phyloP scores from a whole-genome alignment of 2,113 vertebrate genomes.

The Oncorhynchus clarkii region DNA sequence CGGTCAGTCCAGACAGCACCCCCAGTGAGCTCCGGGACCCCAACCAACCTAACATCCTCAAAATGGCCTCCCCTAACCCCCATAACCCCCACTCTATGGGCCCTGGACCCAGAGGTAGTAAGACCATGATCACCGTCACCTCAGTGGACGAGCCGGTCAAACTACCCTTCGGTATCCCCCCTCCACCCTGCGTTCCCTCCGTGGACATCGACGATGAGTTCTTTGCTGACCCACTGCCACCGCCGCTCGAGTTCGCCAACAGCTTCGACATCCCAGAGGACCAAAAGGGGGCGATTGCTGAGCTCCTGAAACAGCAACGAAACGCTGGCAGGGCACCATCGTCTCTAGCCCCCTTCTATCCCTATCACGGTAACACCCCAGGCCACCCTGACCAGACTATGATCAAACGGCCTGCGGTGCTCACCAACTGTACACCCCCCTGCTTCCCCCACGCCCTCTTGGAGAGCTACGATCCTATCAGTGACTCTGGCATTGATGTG shows the following conservation, averaged over 20 bases:
- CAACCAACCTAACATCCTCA: constrained; percentile 54
- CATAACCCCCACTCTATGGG: constrained; percentile 47
- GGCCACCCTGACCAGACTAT: constrained; percentile 42
- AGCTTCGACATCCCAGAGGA: constrained; percentile 90
- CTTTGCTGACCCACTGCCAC: constrained; percentile 86
- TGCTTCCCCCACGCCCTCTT: constrained; percentile 76
- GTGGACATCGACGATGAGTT: constrained; percentile 88
- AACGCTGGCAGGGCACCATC: constrained; percentile 57
- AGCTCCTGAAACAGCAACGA: constrained; percentile 60
- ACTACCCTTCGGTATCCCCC: constrained; percentile 86
- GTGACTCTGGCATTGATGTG: constrained; percentile 86
- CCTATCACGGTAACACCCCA: constrained; percentile 55
- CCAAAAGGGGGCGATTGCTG: constrained; percentile 64
- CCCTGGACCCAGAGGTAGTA: constrained; percentile 45
- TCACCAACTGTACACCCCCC: constrained; percentile 84
- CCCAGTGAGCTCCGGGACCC: constrained; percentile 64
- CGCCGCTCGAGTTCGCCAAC: constrained; percentile 88
- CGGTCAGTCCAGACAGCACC: constrained; percentile 54
- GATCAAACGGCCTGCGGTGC: constrained; percentile 73
- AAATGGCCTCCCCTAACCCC: constrained; percentile 57
- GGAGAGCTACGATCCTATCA: constrained; percentile 81
- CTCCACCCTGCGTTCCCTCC: constrained; percentile 80
- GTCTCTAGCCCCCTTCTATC: constrained; percentile 56
- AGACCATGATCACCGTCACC: constrained; percentile 78
- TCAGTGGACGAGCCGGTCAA: constrained; percentile 84